Evolutionary conservation across 2,888 invertebrate genomes (phyloP).

Genomic region (Diachrysia chrysitis): DNA sequence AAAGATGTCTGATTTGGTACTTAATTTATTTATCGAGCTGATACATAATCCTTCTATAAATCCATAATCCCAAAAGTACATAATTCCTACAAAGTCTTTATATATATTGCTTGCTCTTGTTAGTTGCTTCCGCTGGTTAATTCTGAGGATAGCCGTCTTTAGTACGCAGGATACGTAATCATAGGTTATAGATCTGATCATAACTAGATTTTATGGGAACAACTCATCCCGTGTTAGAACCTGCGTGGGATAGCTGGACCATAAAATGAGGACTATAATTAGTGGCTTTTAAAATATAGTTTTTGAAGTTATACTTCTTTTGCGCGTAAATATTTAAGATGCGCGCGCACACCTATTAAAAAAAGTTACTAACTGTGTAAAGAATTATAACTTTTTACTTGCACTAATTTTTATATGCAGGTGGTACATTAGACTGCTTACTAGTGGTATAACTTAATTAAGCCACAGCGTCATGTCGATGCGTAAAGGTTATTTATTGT

Average conservation of each 20-base stretch:
- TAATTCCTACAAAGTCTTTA: slow-evolving; percentile 1
- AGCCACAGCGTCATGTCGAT: no score
- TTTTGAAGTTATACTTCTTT: background rate
- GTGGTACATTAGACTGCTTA: no score
- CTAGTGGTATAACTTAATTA: no score
- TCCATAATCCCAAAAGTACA: no score
- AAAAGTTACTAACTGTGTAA: no score
- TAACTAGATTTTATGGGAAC: slow-evolving; percentile 48
- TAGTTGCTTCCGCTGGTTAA: slow-evolving; percentile 54
- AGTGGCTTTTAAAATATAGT: slow-evolving; percentile 3
- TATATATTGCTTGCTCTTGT: slow-evolving; percentile 48
- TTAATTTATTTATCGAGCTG: background rate
- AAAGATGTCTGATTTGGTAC: no score
- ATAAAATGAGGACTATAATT: slow-evolving; percentile 23
- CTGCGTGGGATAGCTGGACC: slow-evolving; percentile 39
- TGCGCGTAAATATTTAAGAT: no score
- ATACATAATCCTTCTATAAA: background rate
- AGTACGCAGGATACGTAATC: slow-evolving; percentile 49
- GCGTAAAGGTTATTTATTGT: no score
- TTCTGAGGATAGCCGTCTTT: slow-evolving; percentile 43
- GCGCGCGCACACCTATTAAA: no score
- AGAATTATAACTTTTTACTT: no score
- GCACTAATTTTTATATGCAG: no score
- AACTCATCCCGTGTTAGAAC: slow-evolving; percentile 34
- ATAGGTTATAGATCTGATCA: slow-evolving; percentile 50